These are phyloP conservation scores for Habropoda laboriosa DNA, from an alignment of 1,140 invertebrate species.

Conservation along the genomic window DNA sequence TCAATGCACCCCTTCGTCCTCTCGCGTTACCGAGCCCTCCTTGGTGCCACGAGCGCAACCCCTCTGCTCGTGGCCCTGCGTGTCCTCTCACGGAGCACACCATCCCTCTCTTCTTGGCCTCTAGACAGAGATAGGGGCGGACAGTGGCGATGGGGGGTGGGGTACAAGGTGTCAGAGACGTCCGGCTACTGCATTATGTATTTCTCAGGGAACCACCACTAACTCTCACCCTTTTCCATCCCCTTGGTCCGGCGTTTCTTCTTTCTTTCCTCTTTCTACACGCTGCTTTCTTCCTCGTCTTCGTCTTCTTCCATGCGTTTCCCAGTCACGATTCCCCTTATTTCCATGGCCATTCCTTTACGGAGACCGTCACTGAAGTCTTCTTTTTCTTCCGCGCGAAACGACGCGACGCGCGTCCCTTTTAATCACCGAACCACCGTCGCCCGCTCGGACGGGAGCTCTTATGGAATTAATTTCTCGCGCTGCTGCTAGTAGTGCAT, in stretches of 20 bases:
- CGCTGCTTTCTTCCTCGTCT: background rate
- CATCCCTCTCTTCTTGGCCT: conserved; percentile 50
- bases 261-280: conserved; percentile 41
- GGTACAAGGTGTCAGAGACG: conserved; percentile 80
- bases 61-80: conserved; percentile 33
- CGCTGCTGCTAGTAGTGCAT: too few relatives aligned
- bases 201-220: conserved; percentile 74
- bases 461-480: conserved; percentile 44
- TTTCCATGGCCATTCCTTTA: conserved; percentile 36
- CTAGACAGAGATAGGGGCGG: conserved; percentile 8
- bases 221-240: conserved; percentile 66
- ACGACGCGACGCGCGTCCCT: conserved; percentile 36
- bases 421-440: conserved; percentile 53
- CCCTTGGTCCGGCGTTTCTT: conserved; percentile 39
- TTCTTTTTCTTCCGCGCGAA: conserved; percentile 32
- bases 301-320: background rate
- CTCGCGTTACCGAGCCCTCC: conserved; percentile 61
- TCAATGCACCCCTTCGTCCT: conserved; percentile 76
- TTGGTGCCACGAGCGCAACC: conserved; percentile 25
- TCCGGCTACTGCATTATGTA: conserved; percentile 83
- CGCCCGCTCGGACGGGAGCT: conserved; percentile 16
- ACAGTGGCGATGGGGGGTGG: conserved; percentile 66
- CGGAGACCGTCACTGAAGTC: conserved; percentile 19
- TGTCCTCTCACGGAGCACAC: conserved; percentile 37
- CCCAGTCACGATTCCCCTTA: background rate